These are phyloP conservation scores for Chlamydotis undulata DNA, from an alignment of 2,113 vertebrate species.

Conservation along the genomic window DNA sequence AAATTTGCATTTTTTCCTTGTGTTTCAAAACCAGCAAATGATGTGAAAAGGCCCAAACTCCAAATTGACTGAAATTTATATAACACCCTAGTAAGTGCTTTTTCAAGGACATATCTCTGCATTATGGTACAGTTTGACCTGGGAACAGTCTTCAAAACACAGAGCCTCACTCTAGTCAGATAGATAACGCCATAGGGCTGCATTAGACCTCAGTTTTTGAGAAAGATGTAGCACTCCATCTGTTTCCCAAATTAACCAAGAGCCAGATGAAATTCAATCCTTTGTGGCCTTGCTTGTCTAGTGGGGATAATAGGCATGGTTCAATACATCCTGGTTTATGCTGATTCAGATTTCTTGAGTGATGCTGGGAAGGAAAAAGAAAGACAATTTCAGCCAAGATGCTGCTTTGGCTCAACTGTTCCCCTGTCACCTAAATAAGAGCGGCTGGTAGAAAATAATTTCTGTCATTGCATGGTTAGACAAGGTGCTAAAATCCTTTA, in stretches of 20 bases:
- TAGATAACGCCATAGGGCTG: background rate
- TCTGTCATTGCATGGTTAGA: background rate
- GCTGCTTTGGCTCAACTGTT: background rate
- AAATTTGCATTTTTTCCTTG: background rate
- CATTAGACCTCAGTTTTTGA: slow-evolving; percentile 14
- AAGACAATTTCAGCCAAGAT: background rate
- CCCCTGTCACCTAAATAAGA: background rate
- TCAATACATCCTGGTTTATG: background rate
- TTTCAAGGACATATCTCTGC: background rate
- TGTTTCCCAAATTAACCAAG: slow-evolving; percentile 35
- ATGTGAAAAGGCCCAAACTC: background rate
- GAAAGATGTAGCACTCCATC: slow-evolving; percentile 43
- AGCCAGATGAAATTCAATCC: slow-evolving; percentile 39
- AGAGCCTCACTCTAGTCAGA: background rate
- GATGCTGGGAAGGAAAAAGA: background rate
- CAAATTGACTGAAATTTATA: background rate
- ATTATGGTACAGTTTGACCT: background rate
- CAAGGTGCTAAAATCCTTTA: background rate
- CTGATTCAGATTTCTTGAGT: slow-evolving; percentile 35
- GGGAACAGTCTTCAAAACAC: background rate
- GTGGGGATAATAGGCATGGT: slow-evolving; percentile 39
- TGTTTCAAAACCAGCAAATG: background rate
- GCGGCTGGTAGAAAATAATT: background rate
- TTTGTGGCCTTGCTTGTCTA: slow-evolving; percentile 24
- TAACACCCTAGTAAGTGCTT: background rate